Conservation (phyloP, 2,888 invertebrate genomes). For the Eupithecia subfuscata region DNA sequence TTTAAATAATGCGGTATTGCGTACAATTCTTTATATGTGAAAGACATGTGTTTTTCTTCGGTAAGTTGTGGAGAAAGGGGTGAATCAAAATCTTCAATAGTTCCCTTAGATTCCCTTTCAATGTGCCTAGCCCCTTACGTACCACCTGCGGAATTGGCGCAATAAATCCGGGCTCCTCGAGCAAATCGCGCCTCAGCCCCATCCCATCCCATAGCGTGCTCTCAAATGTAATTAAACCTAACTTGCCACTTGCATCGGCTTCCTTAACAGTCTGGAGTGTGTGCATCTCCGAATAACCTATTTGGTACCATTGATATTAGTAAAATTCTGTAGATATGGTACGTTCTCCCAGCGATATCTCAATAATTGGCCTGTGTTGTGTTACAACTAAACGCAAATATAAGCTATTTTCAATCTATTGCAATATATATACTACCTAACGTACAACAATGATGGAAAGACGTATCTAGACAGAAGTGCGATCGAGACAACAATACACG, state of each 20-base stretch:
- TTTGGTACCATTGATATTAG: no score
- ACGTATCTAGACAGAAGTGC: no score
- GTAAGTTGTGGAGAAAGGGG: background rate
- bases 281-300: background rate
- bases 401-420: no score
- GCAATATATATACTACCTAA: no score
- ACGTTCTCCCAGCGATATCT: no score
- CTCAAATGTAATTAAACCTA: constrained; percentile 61
- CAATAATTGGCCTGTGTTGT: no score
- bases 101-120: background rate
- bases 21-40: no score
- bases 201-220: constrained; percentile 32
- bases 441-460: no score
- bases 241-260: constrained; percentile 30
- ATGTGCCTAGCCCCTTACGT: constrained; percentile 22
- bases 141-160: constrained; percentile 53
- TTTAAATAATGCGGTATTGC: no score
- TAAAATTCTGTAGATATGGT: no score
- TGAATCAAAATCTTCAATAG: background rate
- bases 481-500: no score
- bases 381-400: no score
- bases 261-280: background rate
- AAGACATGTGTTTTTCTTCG: background rate
- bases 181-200: constrained; percentile 61
- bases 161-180: constrained; percentile 59